Evolutionary conservation across 2,113 vertebrate species (phyloP).

Genomic region (Noturus placidus): DNA sequence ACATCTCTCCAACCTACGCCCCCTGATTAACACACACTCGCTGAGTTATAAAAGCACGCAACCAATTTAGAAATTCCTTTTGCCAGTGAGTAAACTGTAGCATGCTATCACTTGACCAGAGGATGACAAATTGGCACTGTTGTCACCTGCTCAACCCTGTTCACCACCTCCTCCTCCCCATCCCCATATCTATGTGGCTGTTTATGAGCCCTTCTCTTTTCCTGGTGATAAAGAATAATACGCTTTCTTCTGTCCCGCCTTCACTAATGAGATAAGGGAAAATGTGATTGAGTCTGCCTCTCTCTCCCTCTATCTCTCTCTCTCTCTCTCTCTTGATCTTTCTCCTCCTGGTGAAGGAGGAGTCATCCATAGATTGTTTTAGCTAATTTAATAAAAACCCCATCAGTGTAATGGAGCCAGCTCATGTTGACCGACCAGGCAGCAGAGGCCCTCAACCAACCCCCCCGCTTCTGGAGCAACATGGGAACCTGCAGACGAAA

Average conservation of each 20-base stretch:
- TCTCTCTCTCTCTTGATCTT: slow-evolving; percentile 3
- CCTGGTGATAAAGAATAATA: slow-evolving; percentile 62
- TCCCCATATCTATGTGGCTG: slow-evolving; percentile 47
- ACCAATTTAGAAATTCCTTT: slow-evolving; percentile 48
- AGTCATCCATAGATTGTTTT: slow-evolving; percentile 48
- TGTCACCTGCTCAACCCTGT: slow-evolving; percentile 6
- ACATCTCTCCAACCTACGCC: slow-evolving; percentile 33
- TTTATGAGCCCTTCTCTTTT: slow-evolving; percentile 67
- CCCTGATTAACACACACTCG: slow-evolving; percentile 38
- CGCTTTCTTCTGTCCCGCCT: slow-evolving; percentile 56
- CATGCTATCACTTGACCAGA: slow-evolving; percentile 35
- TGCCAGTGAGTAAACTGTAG: slow-evolving; percentile 30
- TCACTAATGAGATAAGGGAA: slow-evolving; percentile 75
- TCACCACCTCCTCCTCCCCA: not conserved
- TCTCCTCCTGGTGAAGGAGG: slow-evolving; percentile 33
- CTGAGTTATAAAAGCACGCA: slow-evolving; percentile 20
- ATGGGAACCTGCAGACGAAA: slow-evolving; percentile 64
- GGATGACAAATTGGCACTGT: slow-evolving; percentile 46
- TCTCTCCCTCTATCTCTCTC: slow-evolving; percentile 27
- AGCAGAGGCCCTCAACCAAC: slow-evolving; percentile 15
- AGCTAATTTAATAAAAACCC: slow-evolving; percentile 79
- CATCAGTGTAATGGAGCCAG: slow-evolving; percentile 77
- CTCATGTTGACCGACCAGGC: slow-evolving; percentile 59
- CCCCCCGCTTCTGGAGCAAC: slow-evolving; percentile 58
- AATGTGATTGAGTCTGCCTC: slow-evolving; percentile 73